phyloP scores from a whole-genome alignment of 2,113 vertebrate species.

The Dicentrarchus labrax region DNA sequence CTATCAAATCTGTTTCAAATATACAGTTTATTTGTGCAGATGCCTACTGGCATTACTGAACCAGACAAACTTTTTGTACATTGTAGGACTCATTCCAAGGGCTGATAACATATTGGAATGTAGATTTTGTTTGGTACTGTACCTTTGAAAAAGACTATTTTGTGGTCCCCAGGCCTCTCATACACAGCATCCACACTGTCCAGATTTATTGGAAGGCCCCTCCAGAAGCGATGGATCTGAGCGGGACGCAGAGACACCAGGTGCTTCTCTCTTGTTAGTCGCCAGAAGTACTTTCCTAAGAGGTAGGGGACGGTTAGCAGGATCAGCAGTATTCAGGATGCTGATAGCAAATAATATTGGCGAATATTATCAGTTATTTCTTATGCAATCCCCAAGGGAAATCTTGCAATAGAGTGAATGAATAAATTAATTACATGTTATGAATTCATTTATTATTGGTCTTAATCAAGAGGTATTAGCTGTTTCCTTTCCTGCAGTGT shows the following conservation, averaged over 20 bases:
- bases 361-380: neutral
- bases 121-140: neutral
- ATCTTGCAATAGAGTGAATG: neutral
- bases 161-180: conserved; percentile 93
- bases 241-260: conserved; percentile 95
- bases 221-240: conserved; percentile 97
- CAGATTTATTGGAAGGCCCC: conserved; percentile 91
- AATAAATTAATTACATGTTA: neutral
- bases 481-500: neutral
- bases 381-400: neutral
- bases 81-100: neutral
- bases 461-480: neutral
- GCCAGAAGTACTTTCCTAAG: conserved; percentile 96
- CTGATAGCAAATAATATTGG: neutral
- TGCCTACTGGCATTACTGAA: neutral
- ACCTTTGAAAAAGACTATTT: conserved; percentile 99
- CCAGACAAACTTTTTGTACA: neutral
- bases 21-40: neutral
- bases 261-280: conserved; percentile 93
- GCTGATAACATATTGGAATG: neutral
- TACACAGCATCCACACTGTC: conserved; percentile 95
- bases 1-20: neutral
- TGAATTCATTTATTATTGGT: neutral
- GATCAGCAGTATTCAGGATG: neutral
- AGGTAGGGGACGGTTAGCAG: neutral